A percentile compares a stretch with the other conserved stretches of the same genome.
phyloP scores from a whole-genome alignment of 2,888 invertebrate genomes.

The Platycnemis pennipes region DNA sequence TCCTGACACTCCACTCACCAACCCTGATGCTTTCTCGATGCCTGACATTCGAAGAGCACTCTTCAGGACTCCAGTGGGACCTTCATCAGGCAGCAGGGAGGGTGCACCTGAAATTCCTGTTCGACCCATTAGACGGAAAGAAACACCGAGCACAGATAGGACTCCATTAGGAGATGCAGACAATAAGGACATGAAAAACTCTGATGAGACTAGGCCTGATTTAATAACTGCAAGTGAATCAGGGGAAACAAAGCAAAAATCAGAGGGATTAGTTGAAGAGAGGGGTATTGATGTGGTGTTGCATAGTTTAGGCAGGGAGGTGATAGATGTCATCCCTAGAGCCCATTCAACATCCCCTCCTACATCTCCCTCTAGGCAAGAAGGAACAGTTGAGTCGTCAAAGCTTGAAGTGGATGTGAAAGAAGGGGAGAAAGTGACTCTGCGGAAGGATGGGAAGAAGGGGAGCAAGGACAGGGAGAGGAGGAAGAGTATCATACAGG shows the following conservation, averaged over 20 bases:
- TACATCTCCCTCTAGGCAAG: not conserved
- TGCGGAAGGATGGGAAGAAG: conserved; percentile 77
- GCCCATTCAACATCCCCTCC: not conserved
- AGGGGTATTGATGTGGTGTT: conserved; percentile 80
- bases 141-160: conserved; percentile 30
- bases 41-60: conserved; percentile 79
- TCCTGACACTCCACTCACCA: conserved; percentile 75
- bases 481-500: conserved; percentile 90
- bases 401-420: conserved; percentile 42
- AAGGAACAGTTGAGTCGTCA: not conserved
- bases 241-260: conserved; percentile 78
- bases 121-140: conserved; percentile 45
- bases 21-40: conserved; percentile 78
- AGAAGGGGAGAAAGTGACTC: conserved; percentile 73
- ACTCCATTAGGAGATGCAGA: not conserved
- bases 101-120: conserved; percentile 20
- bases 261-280: conserved; percentile 77
- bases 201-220: conserved; percentile 26
- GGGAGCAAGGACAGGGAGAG: conserved; percentile 85
- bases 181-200: not conserved
- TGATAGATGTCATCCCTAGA: not conserved
- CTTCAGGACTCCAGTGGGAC: conserved; percentile 75
- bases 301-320: not conserved
- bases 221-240: conserved; percentile 80
- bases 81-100: conserved; percentile 72